These are phyloP conservation scores for Malurus elegans DNA, from an alignment of 2,113 vertebrate species.

Conservation along the genomic window DNA sequence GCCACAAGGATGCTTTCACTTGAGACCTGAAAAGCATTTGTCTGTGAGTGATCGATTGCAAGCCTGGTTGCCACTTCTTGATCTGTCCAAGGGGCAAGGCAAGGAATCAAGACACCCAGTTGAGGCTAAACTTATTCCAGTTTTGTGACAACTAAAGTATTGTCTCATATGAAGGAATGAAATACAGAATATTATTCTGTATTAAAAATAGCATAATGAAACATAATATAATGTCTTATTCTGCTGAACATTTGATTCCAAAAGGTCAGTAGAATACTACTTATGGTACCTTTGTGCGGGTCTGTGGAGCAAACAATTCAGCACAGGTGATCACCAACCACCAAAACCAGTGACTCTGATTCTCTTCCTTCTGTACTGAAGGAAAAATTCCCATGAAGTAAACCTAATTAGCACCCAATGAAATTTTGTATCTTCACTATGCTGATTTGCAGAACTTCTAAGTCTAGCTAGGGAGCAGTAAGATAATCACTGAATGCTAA, in stretches of 20 bases:
- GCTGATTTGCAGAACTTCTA: conserved; percentile 43
- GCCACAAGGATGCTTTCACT: background rate
- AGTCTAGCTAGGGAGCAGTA: background rate
- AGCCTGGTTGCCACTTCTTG: background rate
- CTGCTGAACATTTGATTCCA: background rate
- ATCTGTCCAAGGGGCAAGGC: background rate
- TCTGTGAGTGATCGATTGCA: background rate
- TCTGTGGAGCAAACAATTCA: background rate
- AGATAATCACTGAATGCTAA: conserved; percentile 5
- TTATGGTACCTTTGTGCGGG: background rate
- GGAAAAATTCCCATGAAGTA: background rate
- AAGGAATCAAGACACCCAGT: background rate
- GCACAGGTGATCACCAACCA: background rate
- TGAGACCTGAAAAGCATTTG: background rate
- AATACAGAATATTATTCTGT: background rate
- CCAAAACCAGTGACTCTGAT: background rate
- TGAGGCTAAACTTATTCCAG: background rate
- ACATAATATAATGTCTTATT: background rate
- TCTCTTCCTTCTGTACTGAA: background rate
- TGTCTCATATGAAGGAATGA: background rate
- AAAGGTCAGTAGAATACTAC: background rate
- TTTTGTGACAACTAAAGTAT: background rate
- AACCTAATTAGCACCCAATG: conserved; percentile 18
- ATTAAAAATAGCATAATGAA: background rate
- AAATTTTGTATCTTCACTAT: conserved; percentile 43